phyloP scores from a whole-genome alignment of 2,797 vertebrate species.

The Dromococcyx pavoninus region DNA sequence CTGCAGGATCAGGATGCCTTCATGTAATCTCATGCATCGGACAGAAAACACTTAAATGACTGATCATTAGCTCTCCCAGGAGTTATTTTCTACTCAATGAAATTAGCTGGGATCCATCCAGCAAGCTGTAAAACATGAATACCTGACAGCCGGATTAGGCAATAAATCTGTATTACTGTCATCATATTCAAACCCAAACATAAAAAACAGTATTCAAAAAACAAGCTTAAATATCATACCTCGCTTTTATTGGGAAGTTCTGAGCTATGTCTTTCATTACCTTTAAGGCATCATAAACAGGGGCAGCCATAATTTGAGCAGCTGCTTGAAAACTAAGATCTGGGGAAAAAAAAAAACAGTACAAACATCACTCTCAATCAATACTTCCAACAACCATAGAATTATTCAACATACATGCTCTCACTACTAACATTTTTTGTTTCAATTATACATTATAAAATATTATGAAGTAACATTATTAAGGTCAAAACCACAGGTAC shows the following conservation, averaged over 20 bases:
- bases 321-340: conserved; percentile 97
- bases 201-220: conserved; percentile 21
- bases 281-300: conserved; percentile 90
- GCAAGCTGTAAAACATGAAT: not conserved
- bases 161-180: not conserved
- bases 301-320: conserved; percentile 84
- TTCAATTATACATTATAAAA: not conserved
- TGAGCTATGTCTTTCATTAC: conserved; percentile 93
- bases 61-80: not conserved
- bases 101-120: not conserved
- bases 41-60: not conserved
- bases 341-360: conserved; percentile 55
- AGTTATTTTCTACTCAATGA: not conserved
- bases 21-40: not conserved
- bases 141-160: not conserved
- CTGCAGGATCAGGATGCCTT: not conserved
- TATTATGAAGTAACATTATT: not conserved
- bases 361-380: not conserved
- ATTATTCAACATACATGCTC: not conserved
- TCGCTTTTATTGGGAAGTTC: conserved; percentile 95
- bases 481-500: not conserved
- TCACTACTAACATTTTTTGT: not conserved
- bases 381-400: not conserved
- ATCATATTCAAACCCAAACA: not conserved
- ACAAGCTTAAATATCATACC: conserved; percentile 76